Base-by-base conservation (phyloP, 1,140 invertebrate genomes). In the Halesus radiatus region DNA sequence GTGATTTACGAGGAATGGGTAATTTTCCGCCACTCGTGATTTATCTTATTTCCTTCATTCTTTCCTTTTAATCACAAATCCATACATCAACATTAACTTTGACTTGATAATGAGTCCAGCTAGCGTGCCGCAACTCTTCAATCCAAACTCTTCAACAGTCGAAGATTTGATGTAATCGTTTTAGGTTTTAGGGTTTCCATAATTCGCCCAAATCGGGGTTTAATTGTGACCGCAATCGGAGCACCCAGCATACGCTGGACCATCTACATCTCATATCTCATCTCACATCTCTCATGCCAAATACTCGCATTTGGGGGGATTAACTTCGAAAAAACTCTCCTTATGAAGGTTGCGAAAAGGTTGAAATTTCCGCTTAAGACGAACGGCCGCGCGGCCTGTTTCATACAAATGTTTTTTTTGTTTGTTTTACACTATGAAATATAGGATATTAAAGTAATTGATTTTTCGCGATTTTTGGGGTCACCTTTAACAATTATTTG, bases 11-110 rank as follows among this genome's bases (percentile, higher is more conserved):
- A 68, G 29, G 29, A 23, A n/a, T 15, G 50, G 68, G 29, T 66
- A 23, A 76, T 60, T 78, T 58, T 53, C 23, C 58, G 50, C 60
- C 56, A 77, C 18, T 50, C 45, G 18, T 62, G 56, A 76, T 64
- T 64, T 62, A 60, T 76, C 20, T 76, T 8, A 20, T n/a, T 64
- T 64, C 23, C 54, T 74, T 23, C n/a, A 74, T 58, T 54, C 72
- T 58, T 74, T 74, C 18, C 52, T 74, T 74, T 72, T 74, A 80
- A 79, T 82, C 81, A 80, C 81, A 82, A 82, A 82, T 82, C 79
- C 79, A 83, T 83, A 80, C 72, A 83, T 83, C 81, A 83, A 83
- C 80, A 83, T 83, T 83, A 83, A 83, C 70, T 80, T 73, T 83
- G 81, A 83, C 78, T 83, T 56, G 76, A 80, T 78, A 83, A 83